A percentile compares a stretch with the other conserved stretches of the same genome.
These are phyloP conservation scores for Hyposmocoma kahamanoa DNA, from an alignment of 1,140 invertebrate genomes.

Conservation along the genomic window DNA sequence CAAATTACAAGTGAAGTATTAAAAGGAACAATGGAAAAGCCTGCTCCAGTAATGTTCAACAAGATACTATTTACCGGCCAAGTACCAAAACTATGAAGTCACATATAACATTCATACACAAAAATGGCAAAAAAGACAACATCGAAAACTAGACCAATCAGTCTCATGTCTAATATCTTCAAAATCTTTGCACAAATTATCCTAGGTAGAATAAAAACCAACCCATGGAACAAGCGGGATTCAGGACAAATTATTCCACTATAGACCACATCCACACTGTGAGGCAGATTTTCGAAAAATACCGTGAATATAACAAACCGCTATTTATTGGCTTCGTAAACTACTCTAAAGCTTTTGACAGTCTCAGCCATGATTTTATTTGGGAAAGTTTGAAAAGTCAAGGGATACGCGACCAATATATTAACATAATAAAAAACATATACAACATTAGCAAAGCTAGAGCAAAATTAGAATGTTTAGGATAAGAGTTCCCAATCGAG, in stretches of 20 bases:
- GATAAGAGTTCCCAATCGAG: not conserved
- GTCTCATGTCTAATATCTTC: slow-evolving; percentile 2
- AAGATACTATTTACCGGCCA: not conserved
- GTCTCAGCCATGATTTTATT: not conserved
- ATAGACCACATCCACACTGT: slow-evolving; percentile 7
- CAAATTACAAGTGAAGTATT: slow-evolving; percentile 2
- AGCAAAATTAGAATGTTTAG: not conserved
- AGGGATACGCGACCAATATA: not conserved
- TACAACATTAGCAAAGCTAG: not conserved
- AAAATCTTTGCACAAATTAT: slow-evolving; percentile 7
- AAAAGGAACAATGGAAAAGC: not conserved
- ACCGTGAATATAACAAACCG: slow-evolving; percentile 7
- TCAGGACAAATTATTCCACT: slow-evolving; percentile 6
- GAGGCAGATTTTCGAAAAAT: slow-evolving; percentile 7
- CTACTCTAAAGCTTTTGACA: slow-evolving; percentile 10
- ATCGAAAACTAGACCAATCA: slow-evolving; percentile 11
- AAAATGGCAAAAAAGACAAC: slow-evolving; percentile 7
- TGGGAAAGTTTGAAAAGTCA: slow-evolving; percentile 5
- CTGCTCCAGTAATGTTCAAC: slow-evolving; percentile 3
- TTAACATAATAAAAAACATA: not conserved
- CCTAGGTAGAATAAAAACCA: slow-evolving; percentile 4
- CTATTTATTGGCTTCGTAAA: slow-evolving; percentile 9
- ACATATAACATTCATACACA: slow-evolving; percentile 5
- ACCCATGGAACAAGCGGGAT: slow-evolving; percentile 7
- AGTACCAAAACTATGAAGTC: slow-evolving; percentile 1